Percentiles rank a stretch among this genome's conserved stretches.
Evolutionary conservation across 2,113 vertebrate species (phyloP).

Genomic region (Lophochroa leadbeateri): DNA sequence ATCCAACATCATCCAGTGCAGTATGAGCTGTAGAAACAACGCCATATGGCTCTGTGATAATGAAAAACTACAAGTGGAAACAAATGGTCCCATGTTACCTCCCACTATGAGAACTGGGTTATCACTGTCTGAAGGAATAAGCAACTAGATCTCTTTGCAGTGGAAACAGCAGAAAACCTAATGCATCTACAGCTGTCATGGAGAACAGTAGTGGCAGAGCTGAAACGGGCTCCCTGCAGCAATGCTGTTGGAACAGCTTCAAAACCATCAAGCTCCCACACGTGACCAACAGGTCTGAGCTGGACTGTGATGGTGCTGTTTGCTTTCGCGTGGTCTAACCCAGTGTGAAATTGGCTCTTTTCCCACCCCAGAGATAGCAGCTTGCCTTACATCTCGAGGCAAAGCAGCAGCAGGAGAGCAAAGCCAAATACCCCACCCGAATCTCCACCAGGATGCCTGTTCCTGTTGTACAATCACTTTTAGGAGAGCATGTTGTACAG

Average conservation of each 20-base stretch:
- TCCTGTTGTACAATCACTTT: background rate
- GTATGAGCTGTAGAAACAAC: background rate
- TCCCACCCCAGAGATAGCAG: background rate
- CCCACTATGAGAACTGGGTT: background rate
- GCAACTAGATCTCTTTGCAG: background rate
- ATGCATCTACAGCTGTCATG: background rate
- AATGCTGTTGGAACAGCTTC: background rate
- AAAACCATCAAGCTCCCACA: background rate
- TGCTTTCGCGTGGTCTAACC: background rate
- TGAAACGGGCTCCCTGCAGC: background rate
- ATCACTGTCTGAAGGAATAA: background rate
- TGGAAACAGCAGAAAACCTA: background rate
- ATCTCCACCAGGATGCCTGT: background rate
- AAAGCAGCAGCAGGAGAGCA: background rate
- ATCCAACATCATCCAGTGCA: background rate
- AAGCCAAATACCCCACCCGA: background rate
- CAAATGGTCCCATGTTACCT: constrained; percentile 9
- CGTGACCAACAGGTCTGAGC: background rate
- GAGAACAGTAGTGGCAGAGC: background rate
- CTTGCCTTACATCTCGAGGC: background rate
- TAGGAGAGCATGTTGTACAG: background rate
- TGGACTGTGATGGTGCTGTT: background rate
- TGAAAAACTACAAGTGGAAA: background rate
- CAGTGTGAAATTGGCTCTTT: background rate
- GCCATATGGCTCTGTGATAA: background rate